Conservation (phyloP, 1,140 invertebrate genomes). For the Drosophila funebris region DNA sequence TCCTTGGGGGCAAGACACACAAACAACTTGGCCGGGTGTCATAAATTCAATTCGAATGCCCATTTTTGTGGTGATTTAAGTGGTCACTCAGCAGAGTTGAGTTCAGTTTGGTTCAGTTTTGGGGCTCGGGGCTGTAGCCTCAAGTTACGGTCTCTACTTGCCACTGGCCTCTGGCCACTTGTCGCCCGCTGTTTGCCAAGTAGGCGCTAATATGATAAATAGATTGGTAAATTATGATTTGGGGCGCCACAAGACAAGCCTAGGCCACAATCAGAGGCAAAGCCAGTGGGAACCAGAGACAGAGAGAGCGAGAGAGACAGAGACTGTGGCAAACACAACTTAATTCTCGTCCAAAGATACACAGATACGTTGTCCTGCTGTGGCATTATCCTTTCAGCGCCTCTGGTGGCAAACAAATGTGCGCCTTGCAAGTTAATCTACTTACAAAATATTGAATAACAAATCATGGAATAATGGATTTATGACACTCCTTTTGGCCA, state of each 20-base stretch:
- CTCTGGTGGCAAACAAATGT: constrained; percentile 66
- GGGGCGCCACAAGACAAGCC: not conserved
- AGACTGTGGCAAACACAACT: constrained; percentile 31
- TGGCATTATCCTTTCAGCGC: constrained; percentile 67
- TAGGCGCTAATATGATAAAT: constrained; percentile 79
- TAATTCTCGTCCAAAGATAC: constrained; percentile 47
- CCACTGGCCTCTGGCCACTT: constrained; percentile 14
- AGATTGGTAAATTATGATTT: constrained; percentile 80
- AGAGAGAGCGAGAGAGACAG: not conserved
- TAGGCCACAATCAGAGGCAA: not conserved
- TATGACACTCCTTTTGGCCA: constrained; percentile 72
- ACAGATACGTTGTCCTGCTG: constrained; percentile 24
- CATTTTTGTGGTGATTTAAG: constrained; percentile 81
- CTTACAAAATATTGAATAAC: constrained; percentile 83
- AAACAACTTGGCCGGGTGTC: constrained; percentile 66
- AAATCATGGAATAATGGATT: constrained; percentile 83
- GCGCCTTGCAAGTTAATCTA: constrained; percentile 78
- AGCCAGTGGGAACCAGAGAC: too few species aligned
- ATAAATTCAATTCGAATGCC: constrained; percentile 82
- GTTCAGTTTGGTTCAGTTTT: not conserved
- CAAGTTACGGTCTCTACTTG: constrained; percentile 3
- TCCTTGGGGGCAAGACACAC: constrained; percentile 42
- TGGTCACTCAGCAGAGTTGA: constrained; percentile 63
- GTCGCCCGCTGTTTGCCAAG: constrained; percentile 32
- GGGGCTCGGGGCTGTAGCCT: not conserved